Evolutionary conservation across 2,888 invertebrate genomes (phyloP).

Genomic region (Unio pictorum): DNA sequence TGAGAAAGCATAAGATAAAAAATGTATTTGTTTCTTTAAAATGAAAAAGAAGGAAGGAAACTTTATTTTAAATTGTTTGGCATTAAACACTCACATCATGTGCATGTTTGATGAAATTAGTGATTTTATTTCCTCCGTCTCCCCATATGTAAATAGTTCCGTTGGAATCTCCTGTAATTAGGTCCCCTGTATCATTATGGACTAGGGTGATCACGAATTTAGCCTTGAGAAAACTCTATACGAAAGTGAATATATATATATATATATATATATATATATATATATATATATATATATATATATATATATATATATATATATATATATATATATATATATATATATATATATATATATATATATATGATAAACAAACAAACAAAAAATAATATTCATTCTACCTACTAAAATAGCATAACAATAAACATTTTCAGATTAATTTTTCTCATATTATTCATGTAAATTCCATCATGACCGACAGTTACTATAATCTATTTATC

Average conservation of each 20-base stretch:
- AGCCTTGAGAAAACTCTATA: slow-evolving; percentile 60
- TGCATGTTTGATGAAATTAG: slow-evolving; percentile 68
- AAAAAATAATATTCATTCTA: too few species aligned
- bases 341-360: not conserved
- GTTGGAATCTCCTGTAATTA: slow-evolving; percentile 69
- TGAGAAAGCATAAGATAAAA: too few species aligned
- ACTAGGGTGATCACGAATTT: slow-evolving; percentile 58
- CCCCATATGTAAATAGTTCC: slow-evolving; percentile 70
- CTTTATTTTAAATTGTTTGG: not conserved
- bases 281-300: not conserved
- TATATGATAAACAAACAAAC: too few species aligned
- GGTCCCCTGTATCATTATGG: slow-evolving; percentile 61
- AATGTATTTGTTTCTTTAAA: too few species aligned
- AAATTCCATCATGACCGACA: too few species aligned
- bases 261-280: not conserved
- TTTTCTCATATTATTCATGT: too few species aligned
- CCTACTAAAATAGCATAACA: too few species aligned
- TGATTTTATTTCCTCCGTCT: slow-evolving; percentile 60
- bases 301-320: not conserved
- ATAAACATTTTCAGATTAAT: too few species aligned
- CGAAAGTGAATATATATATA: not conserved
- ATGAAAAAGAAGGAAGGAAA: too few species aligned
- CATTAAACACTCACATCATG: slow-evolving; percentile 61
- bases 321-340: not conserved
- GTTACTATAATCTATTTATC: too few species aligned